Base-by-base conservation (phyloP, 2,888 invertebrate genomes). In the Sinopyrophorus schimmeli region DNA sequence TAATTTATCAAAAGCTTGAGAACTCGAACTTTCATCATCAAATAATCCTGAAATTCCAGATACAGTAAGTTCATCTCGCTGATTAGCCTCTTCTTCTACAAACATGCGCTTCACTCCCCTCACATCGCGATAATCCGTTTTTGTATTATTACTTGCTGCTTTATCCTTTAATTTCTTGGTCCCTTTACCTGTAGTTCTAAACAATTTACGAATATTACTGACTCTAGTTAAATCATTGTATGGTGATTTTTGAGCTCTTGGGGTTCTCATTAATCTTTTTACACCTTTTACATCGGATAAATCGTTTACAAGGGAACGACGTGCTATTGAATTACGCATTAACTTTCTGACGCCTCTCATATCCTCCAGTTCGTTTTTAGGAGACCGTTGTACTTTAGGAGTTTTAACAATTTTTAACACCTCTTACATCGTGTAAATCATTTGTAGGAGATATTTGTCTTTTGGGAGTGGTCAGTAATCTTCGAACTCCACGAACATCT, bases 381-480 rank as follows among this genome's bases (percentile, higher is more conserved):
- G 18, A 56, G 30, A 3, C 46, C 53, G 61, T n/a, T 28, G 31
- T 12, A 16, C 5, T 35, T 49, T 61, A 1, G 65, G 64, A 5
- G 63, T 62, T 6, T 7, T 41, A 6, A 66, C 28, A 30, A 43
- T 60, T 40, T 41, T 76, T 77, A 0, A 77, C 68, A 1, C 77
- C 77, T 0, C 64, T 53, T 1, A 77, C 71, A 24, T 75, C 60
- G 0, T 68, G 70, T 37, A 77, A 55, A 50, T 78, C 77, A 50
- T 77, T 75, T 17, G 50, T 68, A 0, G 68, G 64, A 3, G 38
- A 64, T 49, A 57, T 54, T 42, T 43, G 43, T n/a, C 18, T 34
- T 44, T 40, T 57, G 27, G 51, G 50, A 3, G 37, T 41, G 14
- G 6, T 12, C n/a, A 41, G n/a, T 4, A 51, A 12, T 24, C 9